These are phyloP conservation scores for Onychorhynchus coronatus DNA, from an alignment of 2,113 vertebrate genomes.

Conservation along the genomic window DNA sequence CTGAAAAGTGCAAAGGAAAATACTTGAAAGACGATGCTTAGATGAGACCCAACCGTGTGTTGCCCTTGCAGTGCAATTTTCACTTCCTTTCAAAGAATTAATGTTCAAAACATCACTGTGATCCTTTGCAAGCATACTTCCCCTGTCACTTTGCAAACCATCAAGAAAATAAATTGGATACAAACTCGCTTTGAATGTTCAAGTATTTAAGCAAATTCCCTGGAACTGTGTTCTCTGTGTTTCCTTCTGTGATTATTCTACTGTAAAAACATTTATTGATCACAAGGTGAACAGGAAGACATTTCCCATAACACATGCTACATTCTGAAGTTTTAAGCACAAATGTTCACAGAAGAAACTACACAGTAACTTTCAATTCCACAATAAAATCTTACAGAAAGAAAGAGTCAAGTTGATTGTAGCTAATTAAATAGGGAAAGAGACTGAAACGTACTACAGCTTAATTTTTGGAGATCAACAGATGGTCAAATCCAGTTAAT, in stretches of 20 bases:
- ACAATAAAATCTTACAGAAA: neutral
- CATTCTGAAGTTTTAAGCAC: neutral
- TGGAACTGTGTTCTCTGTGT: neutral
- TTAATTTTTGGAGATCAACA: neutral
- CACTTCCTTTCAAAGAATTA: neutral
- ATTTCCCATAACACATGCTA: neutral
- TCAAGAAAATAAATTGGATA: neutral
- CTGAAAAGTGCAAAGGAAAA: neutral
- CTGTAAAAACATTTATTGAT: neutral
- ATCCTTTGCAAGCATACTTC: neutral
- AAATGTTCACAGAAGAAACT: neutral
- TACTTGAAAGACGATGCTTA: neutral
- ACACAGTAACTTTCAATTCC: neutral
- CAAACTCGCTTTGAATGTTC: neutral
- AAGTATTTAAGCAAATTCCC: neutral
- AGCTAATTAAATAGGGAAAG: neutral
- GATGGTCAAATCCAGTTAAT: neutral
- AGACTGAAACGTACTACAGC: neutral
- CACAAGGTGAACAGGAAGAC: neutral
- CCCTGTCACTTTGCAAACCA: neutral
- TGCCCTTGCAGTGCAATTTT: neutral
- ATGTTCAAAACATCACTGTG: neutral
- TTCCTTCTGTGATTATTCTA: neutral
- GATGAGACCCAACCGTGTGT: neutral
- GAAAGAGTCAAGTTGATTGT: neutral